Evolutionary conservation across 2,797 vertebrate species (phyloP), one percentile per base, ranked within the genome.

Genomic region (Sebastes hubbsi): DNA sequence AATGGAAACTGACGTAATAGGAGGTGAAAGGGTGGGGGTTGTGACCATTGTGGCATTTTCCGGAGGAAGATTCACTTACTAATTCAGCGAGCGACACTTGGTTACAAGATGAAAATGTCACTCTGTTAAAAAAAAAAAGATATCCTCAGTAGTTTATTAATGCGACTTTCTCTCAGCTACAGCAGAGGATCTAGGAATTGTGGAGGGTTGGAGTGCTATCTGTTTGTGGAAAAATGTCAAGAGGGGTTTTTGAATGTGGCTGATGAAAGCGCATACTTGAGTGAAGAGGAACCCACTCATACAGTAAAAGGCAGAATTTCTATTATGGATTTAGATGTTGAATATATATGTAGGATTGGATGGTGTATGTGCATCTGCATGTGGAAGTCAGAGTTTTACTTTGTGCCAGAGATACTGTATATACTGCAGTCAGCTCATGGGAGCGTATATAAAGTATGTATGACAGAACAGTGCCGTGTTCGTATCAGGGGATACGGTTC

Each of bases 201-300:
- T 42, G 66, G 78, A 71, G 77, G 60, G 46, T n/a, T 42, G 77
- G 46, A 86, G 82, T 54, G 76, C 72, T 81, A 75, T 87, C 87
- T 85, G 85, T 90, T 88, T 91, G 89, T 88, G 77, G 80, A 88
- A 85, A 95, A 95, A 95, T 95, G 95, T 95, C 94, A 96, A 94
- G 90, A 89, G 90, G 82, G 78, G 75, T 79, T 77, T 94, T 84
- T 88, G 86, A 88, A 90, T 89, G 79, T 52, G 75, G 76, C 84
- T 84, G 86, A 87, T 94, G 83, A 92, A 92, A 92, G 84, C 3
- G 24, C 80, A 83, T 58, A 75, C 83, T 86, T 62, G 69, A 88
- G 87, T 73, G 81, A 89, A 81, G 87, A 76, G 83, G 75, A 81
- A 72, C 55, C 72, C 66, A 72, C 82, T 84, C 90, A 64, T 27